These are phyloP conservation scores for Scaeva pyrastri DNA, from an alignment of 2,888 invertebrate genomes.

Conservation along the genomic window DNA sequence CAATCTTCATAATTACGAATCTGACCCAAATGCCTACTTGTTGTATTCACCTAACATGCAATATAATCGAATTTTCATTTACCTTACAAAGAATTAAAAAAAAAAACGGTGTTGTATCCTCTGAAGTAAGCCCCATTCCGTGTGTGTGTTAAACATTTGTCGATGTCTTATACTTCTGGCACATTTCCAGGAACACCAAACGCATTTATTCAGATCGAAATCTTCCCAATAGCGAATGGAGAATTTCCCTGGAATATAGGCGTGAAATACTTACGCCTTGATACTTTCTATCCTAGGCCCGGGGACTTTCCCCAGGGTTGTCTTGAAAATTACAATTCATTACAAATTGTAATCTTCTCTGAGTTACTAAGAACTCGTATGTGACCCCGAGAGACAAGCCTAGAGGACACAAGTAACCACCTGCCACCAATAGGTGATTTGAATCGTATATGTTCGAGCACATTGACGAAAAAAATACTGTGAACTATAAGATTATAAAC, in stretches of 20 bases:
- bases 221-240: slow-evolving; percentile 80
- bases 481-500: slow-evolving; percentile 77
- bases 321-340: slow-evolving; percentile 19
- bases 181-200: slow-evolving; percentile 82
- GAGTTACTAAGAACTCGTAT: slow-evolving; percentile 83
- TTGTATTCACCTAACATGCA: too few relatives aligned
- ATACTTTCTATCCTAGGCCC: slow-evolving; percentile 84
- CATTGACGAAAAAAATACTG: slow-evolving; percentile 76
- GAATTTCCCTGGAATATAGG: slow-evolving; percentile 83
- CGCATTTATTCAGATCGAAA: slow-evolving; percentile 79
- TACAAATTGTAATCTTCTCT: slow-evolving; percentile 20
- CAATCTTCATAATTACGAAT: too few relatives aligned
- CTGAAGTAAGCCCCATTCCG: slow-evolving; percentile 82
- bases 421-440: fast-evolving
- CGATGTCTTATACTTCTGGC: slow-evolving; percentile 82
- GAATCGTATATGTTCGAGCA: slow-evolving; percentile 56
- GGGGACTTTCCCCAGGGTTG: slow-evolving; percentile 84
- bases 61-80: too few relatives aligned
- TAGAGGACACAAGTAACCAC: slow-evolving; percentile 80
- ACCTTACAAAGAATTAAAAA: neutral
- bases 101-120: slow-evolving; percentile 78
- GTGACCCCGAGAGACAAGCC: slow-evolving; percentile 84
- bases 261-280: slow-evolving; percentile 81
- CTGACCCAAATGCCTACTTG: too few relatives aligned
- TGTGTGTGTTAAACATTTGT: slow-evolving; percentile 78